Percentiles rank a stretch among this genome's conserved stretches.
Conservation (phyloP, 2,797 vertebrate genomes). For the Chrosomus eos region DNA sequence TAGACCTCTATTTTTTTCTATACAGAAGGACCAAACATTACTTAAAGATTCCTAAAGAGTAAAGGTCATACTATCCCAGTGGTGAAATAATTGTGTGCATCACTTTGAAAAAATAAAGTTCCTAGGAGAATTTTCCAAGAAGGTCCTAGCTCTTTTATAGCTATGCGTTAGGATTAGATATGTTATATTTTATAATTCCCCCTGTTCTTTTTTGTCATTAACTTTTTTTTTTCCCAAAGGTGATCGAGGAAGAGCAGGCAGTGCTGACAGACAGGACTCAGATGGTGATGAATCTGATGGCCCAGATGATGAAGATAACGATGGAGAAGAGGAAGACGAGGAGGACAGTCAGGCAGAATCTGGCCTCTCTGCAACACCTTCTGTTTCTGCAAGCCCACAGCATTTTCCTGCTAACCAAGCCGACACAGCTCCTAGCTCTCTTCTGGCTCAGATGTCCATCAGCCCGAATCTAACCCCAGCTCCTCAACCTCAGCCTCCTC, state of each 20-base stretch:
- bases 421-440: conserved; percentile 85
- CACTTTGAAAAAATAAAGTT: not conserved
- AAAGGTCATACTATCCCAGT: not conserved
- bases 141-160: not conserved
- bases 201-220: conserved; percentile 3
- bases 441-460: conserved; percentile 94
- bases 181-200: not conserved
- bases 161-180: not conserved
- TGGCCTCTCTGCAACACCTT: conserved; percentile 90
- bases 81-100: not conserved
- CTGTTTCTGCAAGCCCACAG: conserved; percentile 92
- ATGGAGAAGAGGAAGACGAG: conserved; percentile 95
- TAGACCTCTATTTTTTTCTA: conserved; percentile 20
- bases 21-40: conserved; percentile 18
- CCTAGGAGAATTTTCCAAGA: not conserved
- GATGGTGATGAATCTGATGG: conserved; percentile 96
- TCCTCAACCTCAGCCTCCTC: conserved; percentile 57
- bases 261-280: conserved; percentile 85
- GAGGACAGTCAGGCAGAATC: conserved; percentile 97
- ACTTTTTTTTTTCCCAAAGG: conserved; percentile 70
- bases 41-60: not conserved
- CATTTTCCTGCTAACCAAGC: conserved; percentile 82
- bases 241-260: conserved; percentile 85
- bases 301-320: conserved; percentile 92
- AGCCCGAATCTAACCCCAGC: conserved; percentile 67